Evolutionary conservation across 2,797 vertebrate genomes (phyloP), one percentile per base, ranked within the genome.

Genomic region (Cryptoblepharus egeriae): DNA sequence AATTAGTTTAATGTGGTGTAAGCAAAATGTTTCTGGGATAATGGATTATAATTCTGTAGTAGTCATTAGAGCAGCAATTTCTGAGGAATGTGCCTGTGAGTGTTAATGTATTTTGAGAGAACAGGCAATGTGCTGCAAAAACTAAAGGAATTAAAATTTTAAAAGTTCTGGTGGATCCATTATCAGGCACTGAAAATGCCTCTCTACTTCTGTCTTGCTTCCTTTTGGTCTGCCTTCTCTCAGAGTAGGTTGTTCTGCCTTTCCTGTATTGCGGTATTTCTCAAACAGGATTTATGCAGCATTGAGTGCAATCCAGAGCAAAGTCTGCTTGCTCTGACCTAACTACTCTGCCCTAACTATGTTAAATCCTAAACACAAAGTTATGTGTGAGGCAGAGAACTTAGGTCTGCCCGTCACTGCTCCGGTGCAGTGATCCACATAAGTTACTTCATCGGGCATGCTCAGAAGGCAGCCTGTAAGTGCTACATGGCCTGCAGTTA

Each of bases 11-110:
- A 88, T 75, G 5, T 63, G n/a, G 58, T 81, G 52, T 49, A 80
- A 91, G 60, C 32, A 67, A 85, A 61, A 71, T 58, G 68, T 24
- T 60, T 45, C 55, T 90, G 84, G 58, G 26, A 73, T 24, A 0
- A 1, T 22, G 77, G 30, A 71, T 68, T 37, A 30, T 37, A 55
- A 67, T 67, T 4, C 35, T 32, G 35, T 35, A 28, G 15, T 52
- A n/a, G 18, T 28, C 16, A 80, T 71, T 49, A 65, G 20, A 79
- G 57, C 12, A 30, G 57, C 18, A 49, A 28, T 24, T 67, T 22
- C 26, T 22, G 30, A 35, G 28, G 18, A 7, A 4, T 35, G n/a
- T 72, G 10, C 58, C 15, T 11, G n/a, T 11, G 7, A 12, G 5
- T 9, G 16, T 12, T 52, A 18, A 10, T 32, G 13, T 58, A 55